A percentile compares a stretch with the other conserved stretches of the same genome.
Conservation (phyloP, 2,888 invertebrate genomes). For the Tryphoninae sp. region DNA sequence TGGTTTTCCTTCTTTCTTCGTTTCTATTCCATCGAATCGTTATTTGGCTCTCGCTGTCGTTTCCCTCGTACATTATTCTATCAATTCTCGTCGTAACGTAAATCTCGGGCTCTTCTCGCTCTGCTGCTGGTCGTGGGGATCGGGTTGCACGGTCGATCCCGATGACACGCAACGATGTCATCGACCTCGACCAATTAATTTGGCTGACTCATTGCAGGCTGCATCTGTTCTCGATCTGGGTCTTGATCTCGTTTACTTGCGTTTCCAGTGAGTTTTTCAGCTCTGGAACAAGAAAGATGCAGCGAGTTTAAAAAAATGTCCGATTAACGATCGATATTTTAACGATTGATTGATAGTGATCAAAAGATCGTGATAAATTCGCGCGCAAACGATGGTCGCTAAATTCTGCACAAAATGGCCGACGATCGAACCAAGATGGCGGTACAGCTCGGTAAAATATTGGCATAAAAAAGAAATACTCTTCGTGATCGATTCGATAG, state of each 20-base stretch:
- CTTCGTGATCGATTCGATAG: too few relatives aligned
- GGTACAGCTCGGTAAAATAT: too few relatives aligned
- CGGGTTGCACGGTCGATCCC: constrained; percentile 72
- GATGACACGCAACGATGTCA: constrained; percentile 68
- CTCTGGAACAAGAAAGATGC: constrained; percentile 86
- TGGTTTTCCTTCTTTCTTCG: constrained; percentile 62
- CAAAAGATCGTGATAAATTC: too few relatives aligned
- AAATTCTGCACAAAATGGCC: too few relatives aligned
- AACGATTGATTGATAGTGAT: constrained; percentile 16
- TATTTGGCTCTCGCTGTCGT: constrained; percentile 46
- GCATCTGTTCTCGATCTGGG: constrained; percentile 98
- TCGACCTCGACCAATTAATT: constrained; percentile 71
- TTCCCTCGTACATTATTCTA: constrained; percentile 49
- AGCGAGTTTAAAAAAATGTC: neutral
- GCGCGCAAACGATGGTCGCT: too few relatives aligned
- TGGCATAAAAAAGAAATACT: too few relatives aligned
- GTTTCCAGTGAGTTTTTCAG: constrained; percentile 98
- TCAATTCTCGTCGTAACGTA: constrained; percentile 30
- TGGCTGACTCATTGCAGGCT: constrained; percentile 92
- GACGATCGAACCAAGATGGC: too few relatives aligned
- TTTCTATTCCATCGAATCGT: constrained; percentile 60
- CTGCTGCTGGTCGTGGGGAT: constrained; percentile 67
- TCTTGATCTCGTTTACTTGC: constrained; percentile 97
- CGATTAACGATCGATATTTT: neutral
- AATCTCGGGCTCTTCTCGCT: constrained; percentile 51